Conservation (phyloP, 2,797 vertebrate genomes). For the Parauchenoglanis ngamensis region DNA sequence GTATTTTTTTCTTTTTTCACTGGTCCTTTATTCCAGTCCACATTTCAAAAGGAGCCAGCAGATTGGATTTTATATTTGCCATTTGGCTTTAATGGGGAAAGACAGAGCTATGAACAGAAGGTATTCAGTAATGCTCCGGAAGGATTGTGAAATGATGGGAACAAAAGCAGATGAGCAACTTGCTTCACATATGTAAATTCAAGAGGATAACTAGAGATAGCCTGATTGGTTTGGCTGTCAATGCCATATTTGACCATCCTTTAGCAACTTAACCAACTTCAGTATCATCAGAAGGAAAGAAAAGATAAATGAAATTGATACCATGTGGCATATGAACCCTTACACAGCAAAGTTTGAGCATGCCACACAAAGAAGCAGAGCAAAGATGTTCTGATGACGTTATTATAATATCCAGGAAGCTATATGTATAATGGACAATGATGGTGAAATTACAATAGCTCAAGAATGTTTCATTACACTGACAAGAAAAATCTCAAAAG, state of each 20-base stretch:
- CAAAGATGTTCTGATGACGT: neutral
- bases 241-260: neutral
- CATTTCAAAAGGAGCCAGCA: constrained; percentile 65
- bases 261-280: neutral
- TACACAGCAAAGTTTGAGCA: neutral
- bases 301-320: neutral
- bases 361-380: neutral
- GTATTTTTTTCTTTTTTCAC: constrained; percentile 55
- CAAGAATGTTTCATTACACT: neutral
- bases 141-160: neutral
- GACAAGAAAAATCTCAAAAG: neutral
- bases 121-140: neutral
- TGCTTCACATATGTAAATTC: neutral
- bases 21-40: constrained; percentile 60
- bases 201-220: neutral
- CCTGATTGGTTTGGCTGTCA: neutral
- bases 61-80: constrained; percentile 67
- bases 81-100: constrained; percentile 60
- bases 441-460: neutral
- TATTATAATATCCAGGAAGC: neutral
- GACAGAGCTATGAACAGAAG: constrained; percentile 36
- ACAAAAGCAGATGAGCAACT: neutral
- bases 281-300: neutral
- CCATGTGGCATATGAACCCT: neutral
- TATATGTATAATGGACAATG: too few relatives aligned